Percentiles rank a stretch among this genome's conserved stretches.
These are phyloP conservation scores for Plectrocnemia conspersa DNA, from an alignment of 1,140 invertebrate species.

Conservation along the genomic window DNA sequence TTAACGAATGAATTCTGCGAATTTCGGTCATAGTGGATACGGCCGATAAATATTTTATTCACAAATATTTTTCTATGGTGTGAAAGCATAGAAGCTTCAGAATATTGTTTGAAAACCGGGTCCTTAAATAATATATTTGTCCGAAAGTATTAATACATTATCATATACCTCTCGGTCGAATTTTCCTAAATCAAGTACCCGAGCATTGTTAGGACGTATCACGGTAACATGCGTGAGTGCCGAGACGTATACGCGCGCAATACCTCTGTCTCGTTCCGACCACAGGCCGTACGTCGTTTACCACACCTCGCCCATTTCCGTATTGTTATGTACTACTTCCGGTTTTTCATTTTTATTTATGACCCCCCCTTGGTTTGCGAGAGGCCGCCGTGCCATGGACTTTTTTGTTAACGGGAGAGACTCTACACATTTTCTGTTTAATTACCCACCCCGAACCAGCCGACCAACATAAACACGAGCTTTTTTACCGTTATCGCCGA, in stretches of 20 bases:
- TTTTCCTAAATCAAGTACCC: slow-evolving; percentile 27
- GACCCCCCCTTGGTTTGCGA: slow-evolving; percentile 19
- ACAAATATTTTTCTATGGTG: too few species aligned
- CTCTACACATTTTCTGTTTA: slow-evolving; percentile 25
- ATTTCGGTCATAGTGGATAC: too few species aligned
- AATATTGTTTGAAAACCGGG: background rate
- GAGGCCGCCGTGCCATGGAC: slow-evolving; percentile 12
- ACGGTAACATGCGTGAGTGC: slow-evolving; percentile 14
- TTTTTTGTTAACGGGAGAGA: slow-evolving; percentile 9
- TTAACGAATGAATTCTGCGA: too few species aligned
- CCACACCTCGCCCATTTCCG: slow-evolving; percentile 25
- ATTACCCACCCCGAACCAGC: slow-evolving; percentile 10
- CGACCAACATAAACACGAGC: too few species aligned
- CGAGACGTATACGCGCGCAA: background rate
- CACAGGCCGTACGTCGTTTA: background rate
- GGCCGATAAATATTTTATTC: too few species aligned
- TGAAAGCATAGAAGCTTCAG: background rate
- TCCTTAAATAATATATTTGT: too few species aligned
- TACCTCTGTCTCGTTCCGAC: slow-evolving; percentile 1
- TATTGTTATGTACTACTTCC: slow-evolving; percentile 34
- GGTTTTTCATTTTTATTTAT: slow-evolving; percentile 36
- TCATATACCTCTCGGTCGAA: background rate
- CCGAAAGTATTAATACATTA: too few species aligned
- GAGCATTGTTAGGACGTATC: slow-evolving; percentile 27
- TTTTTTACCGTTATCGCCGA: too few species aligned